Evolutionary conservation across 1,140 invertebrate species (phyloP).

Genomic region (Meloidogyne exigua): DNA sequence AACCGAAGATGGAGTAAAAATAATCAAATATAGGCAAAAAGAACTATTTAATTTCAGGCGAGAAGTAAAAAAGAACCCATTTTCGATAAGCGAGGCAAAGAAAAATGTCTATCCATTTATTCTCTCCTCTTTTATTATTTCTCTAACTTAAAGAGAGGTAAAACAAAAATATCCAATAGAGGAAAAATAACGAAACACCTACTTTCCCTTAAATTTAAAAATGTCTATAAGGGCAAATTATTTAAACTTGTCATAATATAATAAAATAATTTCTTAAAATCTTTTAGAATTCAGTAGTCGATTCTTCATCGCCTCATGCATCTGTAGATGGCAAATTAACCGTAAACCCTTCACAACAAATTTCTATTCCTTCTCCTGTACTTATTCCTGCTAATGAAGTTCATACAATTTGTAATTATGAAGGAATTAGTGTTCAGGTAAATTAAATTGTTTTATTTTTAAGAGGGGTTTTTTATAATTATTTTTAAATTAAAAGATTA

Average conservation of each 20-base stretch:
- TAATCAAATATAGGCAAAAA: neutral
- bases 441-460: neutral
- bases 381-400: slow-evolving; percentile 50
- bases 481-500: slow-evolving; percentile 41
- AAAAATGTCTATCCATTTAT: no score
- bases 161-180: neutral
- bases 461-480: slow-evolving; percentile 10
- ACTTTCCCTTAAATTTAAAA: neutral
- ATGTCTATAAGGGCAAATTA: neutral
- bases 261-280: no score
- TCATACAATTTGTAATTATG: slow-evolving; percentile 63
- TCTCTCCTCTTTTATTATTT: neutral
- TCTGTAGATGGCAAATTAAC: slow-evolving; percentile 20
- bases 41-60: neutral
- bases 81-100: no score
- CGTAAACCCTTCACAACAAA: slow-evolving; percentile 26
- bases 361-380: slow-evolving; percentile 42
- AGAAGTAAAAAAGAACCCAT: neutral
- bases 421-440: slow-evolving; percentile 60
- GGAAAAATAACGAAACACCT: neutral
- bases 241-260: neutral
- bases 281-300: neutral
- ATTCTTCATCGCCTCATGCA: neutral
- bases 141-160: neutral
- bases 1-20: neutral